Evolutionary conservation across 2,888 invertebrate genomes (phyloP).

Genomic region (Cantharis rufa): DNA sequence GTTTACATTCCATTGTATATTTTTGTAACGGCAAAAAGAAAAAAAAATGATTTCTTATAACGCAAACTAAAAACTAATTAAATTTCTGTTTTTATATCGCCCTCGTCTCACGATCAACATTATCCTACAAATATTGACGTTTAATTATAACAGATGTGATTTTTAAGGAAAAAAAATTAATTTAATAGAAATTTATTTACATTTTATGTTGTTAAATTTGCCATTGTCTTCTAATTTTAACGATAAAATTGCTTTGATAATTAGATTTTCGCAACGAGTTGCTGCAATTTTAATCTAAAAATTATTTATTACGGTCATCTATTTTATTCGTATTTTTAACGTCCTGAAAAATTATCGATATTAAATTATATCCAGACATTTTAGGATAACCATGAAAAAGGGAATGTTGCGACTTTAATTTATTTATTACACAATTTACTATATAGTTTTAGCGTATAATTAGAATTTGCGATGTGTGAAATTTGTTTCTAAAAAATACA

Average conservation of each 20-base stretch:
- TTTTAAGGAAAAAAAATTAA: neutral
- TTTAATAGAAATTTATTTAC: slow-evolving; percentile 1
- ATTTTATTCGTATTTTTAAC: slow-evolving; percentile 3
- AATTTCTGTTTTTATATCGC: neutral
- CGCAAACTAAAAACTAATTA: neutral
- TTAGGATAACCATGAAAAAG: neutral
- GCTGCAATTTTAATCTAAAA: slow-evolving; percentile 3
- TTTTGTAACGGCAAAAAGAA: neutral
- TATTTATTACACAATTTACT: neutral
- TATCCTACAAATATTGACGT: neutral
- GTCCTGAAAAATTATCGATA: slow-evolving; percentile 2
- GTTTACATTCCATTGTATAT: neutral
- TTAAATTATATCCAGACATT: neutral
- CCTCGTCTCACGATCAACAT: neutral
- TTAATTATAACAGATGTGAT: neutral
- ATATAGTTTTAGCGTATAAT: neutral
- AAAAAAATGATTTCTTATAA: neutral
- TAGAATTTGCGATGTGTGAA: neutral
- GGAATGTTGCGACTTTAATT: neutral
- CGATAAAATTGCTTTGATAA: neutral
- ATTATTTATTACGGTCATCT: slow-evolving; percentile 2
- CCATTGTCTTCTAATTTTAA: neutral
- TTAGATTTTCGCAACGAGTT: slow-evolving; percentile 1
- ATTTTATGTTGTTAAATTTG: neutral
- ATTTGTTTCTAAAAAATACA: neutral